Base-by-base conservation (phyloP, 2,113 vertebrate species). In the Pipa parva region DNA sequence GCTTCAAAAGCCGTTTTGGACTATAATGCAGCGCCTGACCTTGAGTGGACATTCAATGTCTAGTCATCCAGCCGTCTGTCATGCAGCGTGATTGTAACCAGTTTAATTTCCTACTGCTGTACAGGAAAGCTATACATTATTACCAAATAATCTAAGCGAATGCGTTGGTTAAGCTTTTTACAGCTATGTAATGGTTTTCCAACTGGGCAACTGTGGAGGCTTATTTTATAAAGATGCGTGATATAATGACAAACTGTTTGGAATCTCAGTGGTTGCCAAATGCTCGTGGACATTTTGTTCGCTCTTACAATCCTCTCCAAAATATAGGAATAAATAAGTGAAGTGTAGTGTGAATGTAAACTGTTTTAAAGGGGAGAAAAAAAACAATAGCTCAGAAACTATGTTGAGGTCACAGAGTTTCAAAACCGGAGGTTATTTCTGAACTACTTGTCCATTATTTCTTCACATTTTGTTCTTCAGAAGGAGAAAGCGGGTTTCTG, bases 121-220 rank as follows among this genome's bases (percentile, higher is more conserved):
- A 24, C 45, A 39, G 45, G 33, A 50, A 45, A 24, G n/a, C 36
- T 15, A 24, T 11, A 51, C 46, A 51, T 68, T 56, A 56, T 56
- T 60, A 60, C 65, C 15, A 57, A 58, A 59, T 59, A 52, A 59
- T 59, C 56, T 52, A 50, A 31, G 29, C 27, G 46, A 37, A 29
- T 22, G 59, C 33, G 28, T 58, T 39, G 48, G 22, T 59, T 48
- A 68, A 49, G 56, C 37, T 21, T 37, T 59, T 20, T 29, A 24
- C 65, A 26, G 56, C 65, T 28, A 56, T 51, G 65, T 60, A 68
- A 68, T 68, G 56, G 59, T 33, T 59, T 52, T 68, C 65, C 65
- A 68, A 60, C 65, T 68, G 65, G 65, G 65, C 59, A 24, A 33
- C 52, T 68, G 25, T 18, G 28, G 46, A 60, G 51, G 45, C 60